A percentile compares a stretch with the other conserved stretches of the same genome.
These are phyloP conservation scores for Charanyca ferruginea DNA, from an alignment of 2,888 invertebrate genomes.

Conservation along the genomic window DNA sequence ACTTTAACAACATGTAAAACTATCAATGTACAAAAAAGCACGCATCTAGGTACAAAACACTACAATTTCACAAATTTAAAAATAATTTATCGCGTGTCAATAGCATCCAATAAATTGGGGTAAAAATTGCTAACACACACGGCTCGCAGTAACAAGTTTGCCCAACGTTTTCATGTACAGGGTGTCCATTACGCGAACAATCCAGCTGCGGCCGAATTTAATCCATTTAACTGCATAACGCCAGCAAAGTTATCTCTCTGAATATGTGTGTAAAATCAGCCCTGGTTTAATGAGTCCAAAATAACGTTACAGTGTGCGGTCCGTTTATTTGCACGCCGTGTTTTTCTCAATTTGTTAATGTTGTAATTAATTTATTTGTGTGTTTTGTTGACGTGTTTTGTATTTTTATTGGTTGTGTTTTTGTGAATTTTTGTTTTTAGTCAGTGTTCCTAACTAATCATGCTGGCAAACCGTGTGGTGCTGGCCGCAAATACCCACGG, in stretches of 20 bases:
- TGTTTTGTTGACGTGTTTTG: conserved; percentile 32
- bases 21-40: background rate
- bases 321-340: conserved; percentile 69
- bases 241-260: conserved; percentile 80
- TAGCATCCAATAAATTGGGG: conserved; percentile 56
- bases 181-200: conserved; percentile 83
- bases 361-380: conserved; percentile 68
- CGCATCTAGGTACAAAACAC: conserved; percentile 10
- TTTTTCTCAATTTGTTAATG: conserved; percentile 70
- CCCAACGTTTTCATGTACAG: conserved; percentile 72
- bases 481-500: too few relatives aligned
- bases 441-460: background rate
- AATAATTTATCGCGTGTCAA: conserved; percentile 51
- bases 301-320: conserved; percentile 74
- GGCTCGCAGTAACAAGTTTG: conserved; percentile 72
- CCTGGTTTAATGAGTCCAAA: conserved; percentile 82
- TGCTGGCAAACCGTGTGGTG: too few relatives aligned
- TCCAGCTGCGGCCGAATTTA: conserved; percentile 85
- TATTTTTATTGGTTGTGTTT: conserved; percentile 10
- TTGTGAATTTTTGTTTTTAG: background rate
- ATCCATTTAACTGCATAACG: conserved; percentile 86
- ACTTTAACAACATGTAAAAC: conserved; percentile 5
- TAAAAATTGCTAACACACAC: conserved; percentile 62
- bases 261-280: conserved; percentile 82
- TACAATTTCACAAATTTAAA: conserved; percentile 32